Percentiles rank a stretch among this genome's conserved stretches.
phyloP scores from a whole-genome alignment of 2,888 invertebrate species.

The Pyrocoelia pectoralis region DNA sequence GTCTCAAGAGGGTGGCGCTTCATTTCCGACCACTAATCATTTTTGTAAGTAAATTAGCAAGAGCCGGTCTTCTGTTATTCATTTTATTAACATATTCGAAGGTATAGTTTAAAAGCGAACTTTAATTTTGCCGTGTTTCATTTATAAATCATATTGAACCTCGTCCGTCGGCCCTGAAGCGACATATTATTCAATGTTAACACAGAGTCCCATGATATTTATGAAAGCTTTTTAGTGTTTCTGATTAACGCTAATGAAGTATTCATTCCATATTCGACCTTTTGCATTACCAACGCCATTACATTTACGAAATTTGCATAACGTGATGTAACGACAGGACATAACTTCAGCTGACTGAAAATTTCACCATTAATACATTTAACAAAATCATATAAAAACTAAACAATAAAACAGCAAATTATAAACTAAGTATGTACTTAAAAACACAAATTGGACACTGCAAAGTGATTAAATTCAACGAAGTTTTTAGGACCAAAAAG shows the following conservation, averaged over 20 bases:
- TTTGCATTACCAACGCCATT: too few relatives aligned
- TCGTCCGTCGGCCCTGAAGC: slow-evolving; percentile 41
- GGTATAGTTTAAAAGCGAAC: slow-evolving; percentile 28
- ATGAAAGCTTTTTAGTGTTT: slow-evolving; percentile 48
- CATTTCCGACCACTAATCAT: slow-evolving; percentile 11
- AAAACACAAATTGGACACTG: too few relatives aligned
- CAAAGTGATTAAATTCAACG: too few relatives aligned
- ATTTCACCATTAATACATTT: too few relatives aligned
- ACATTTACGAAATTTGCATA: too few relatives aligned
- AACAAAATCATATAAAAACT: too few relatives aligned
- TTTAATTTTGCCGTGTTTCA: slow-evolving; percentile 43
- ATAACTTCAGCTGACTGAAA: too few relatives aligned
- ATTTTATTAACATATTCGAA: slow-evolving; percentile 20
- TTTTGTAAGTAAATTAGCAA: slow-evolving; percentile 15
- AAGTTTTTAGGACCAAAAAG: too few relatives aligned
- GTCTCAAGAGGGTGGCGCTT: background rate
- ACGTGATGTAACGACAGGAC: too few relatives aligned
- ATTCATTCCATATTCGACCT: slow-evolving; percentile 43
- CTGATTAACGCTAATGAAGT: slow-evolving; percentile 50
- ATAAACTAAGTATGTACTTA: too few relatives aligned
- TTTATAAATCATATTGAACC: slow-evolving; percentile 45
- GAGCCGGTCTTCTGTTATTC: slow-evolving; percentile 20
- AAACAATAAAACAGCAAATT: too few relatives aligned
- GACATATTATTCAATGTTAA: slow-evolving; percentile 39
- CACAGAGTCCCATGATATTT: slow-evolving; percentile 41